Percentiles rank a stretch among this genome's conserved stretches.
Conservation (phyloP, 2,797 vertebrate genomes). For the Neosilurus mollespiculum region DNA sequence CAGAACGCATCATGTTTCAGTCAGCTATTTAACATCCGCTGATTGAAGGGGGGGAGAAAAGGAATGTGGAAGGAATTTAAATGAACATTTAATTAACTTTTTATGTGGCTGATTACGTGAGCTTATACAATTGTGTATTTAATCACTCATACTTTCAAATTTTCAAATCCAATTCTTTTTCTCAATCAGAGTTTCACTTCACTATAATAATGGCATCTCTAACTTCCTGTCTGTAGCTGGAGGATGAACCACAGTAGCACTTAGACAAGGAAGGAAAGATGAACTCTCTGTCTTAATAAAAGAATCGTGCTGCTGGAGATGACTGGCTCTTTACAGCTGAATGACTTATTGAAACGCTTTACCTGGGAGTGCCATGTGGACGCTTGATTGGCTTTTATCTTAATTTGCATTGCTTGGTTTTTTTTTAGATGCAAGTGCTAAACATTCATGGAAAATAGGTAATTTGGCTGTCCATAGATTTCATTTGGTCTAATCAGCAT, state of each 20-base stretch:
- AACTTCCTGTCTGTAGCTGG: conserved; percentile 35
- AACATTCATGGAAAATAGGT: conserved; percentile 27
- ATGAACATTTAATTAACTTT: conserved; percentile 41
- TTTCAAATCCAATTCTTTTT: conserved; percentile 27
- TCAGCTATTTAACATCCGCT: conserved; percentile 23
- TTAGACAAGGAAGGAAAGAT: conserved; percentile 5
- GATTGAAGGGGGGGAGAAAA: not conserved
- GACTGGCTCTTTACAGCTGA: conserved; percentile 15
- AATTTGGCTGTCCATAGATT: conserved; percentile 38
- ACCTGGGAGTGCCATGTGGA: conserved; percentile 27
- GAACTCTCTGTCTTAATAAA: conserved; percentile 32
- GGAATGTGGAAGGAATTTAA: conserved; percentile 35
- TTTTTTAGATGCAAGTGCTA: conserved; percentile 3
- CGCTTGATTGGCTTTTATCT: conserved; percentile 34
- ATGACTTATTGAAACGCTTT: conserved; percentile 29
- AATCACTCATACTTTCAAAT: conserved; percentile 36
- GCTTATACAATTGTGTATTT: conserved; percentile 45
- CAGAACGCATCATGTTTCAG: not conserved
- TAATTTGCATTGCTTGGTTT: conserved; percentile 45
- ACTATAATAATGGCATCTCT: conserved; percentile 39
- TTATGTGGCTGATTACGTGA: conserved; percentile 26
- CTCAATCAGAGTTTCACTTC: conserved; percentile 31
- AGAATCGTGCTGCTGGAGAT: not conserved
- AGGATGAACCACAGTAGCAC: conserved; percentile 16
- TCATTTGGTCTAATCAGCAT: conserved; percentile 47